Percentiles rank a stretch among this genome's conserved stretches.
These are phyloP conservation scores for Paramormyrops kingsleyae DNA, from an alignment of 2,113 vertebrate species.

Conservation along the genomic window DNA sequence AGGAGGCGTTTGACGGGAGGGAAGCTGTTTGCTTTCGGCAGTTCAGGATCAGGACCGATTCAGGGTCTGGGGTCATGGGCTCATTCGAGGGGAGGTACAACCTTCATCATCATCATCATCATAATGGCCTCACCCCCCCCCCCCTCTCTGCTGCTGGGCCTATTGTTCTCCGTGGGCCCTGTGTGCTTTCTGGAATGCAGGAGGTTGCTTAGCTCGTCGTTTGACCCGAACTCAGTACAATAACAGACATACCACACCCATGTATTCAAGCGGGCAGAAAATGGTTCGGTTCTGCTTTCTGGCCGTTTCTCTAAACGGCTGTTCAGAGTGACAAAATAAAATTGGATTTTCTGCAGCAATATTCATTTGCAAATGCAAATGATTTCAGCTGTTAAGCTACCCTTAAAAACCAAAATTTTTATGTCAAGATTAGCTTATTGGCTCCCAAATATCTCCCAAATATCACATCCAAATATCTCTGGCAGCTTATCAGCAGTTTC, in stretches of 20 bases:
- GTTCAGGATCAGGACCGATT: not conserved
- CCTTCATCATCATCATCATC: not conserved
- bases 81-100: not conserved
- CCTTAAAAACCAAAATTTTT: not conserved
- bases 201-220: slow-evolving; percentile 18
- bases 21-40: not conserved
- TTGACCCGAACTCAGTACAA: not conserved
- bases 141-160: slow-evolving; percentile 41
- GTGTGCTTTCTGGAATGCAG: slow-evolving; percentile 67
- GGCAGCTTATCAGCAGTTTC: not conserved
- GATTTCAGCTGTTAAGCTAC: not conserved
- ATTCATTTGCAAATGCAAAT: not conserved
- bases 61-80: not conserved
- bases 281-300: not conserved
- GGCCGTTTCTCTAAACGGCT: not conserved
- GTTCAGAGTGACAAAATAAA: not conserved
- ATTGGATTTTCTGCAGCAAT: not conserved
- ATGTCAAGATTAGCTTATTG: not conserved
- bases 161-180: slow-evolving; percentile 53
- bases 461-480: not conserved
- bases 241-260: not conserved
- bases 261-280: not conserved
- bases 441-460: not conserved
- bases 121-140: slow-evolving; percentile 34
- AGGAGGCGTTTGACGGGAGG: not conserved